These are phyloP conservation scores for Heteromormyrus szaboi DNA, from an alignment of 2,797 vertebrate species.

Conservation along the genomic window DNA sequence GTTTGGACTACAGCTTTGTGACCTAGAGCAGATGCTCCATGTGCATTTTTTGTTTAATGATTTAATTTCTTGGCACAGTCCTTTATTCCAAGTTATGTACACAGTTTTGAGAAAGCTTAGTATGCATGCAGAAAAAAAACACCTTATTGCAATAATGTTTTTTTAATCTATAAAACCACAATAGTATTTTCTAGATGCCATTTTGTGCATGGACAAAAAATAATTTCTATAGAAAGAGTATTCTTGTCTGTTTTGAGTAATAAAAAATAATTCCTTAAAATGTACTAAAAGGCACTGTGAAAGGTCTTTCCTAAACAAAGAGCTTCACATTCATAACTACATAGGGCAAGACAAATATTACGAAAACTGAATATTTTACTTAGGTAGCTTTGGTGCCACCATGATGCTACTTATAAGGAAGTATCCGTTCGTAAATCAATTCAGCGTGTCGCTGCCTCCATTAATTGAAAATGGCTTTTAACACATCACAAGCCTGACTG, in stretches of 20 bases:
- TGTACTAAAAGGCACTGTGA: background rate
- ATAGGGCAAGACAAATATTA: background rate
- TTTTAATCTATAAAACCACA: background rate
- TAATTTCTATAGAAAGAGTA: background rate
- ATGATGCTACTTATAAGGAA: background rate
- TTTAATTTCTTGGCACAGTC: background rate
- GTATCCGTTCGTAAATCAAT: background rate
- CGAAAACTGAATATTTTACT: background rate
- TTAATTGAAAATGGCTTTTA: background rate
- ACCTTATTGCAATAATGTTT: background rate
- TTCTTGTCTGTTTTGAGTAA: background rate
- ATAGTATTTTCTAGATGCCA: background rate
- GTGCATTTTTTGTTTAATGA: background rate
- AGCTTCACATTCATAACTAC: background rate
- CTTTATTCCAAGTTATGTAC: background rate
- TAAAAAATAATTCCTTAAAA: background rate
- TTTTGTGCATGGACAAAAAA: background rate
- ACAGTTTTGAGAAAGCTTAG: background rate
- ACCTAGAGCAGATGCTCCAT: background rate
- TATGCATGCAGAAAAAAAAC: background rate
- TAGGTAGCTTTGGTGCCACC: background rate
- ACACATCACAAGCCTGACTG: background rate
- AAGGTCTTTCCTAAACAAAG: background rate
- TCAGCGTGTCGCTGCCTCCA: background rate
- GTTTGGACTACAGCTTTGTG: background rate